Base-by-base conservation (phyloP, 2,888 invertebrate genomes). In the Dryobota labecula region DNA sequence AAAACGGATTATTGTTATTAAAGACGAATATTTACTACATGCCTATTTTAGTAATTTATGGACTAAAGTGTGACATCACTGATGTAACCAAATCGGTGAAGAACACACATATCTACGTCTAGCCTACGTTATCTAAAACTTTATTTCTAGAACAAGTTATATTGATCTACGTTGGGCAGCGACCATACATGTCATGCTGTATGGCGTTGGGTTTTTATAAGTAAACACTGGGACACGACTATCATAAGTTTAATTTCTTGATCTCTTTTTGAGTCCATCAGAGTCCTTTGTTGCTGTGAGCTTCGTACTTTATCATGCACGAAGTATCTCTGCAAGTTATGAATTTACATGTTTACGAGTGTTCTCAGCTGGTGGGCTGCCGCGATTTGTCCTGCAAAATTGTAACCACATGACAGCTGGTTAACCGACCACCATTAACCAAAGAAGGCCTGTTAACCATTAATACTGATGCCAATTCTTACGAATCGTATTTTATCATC, bases 331-430 rank as follows among this genome's bases (percentile, higher is more conserved):
- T 84, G 80, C 86, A 86, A 90, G 87, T 92, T 94, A 93, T 93
- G 93, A 90, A 94, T 94, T 93, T 92, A 90, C 93, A 94, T 94
- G 91, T 94, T 94, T 94, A 94, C 92, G 93, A 92, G 90, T 85
- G 83, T 85, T 85, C 93, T 80, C 94, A 71, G 94, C 91, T 89
- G 95, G 95, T 94, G 95, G 95, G 92, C 95, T 83, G 82, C 79
- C 78, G 91, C 92, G 92, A 94, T 95, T 94, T 94, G 94, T 94
- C 90, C 90, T 77, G 89, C 86, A 86, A 89, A 92, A 92, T 92
- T 90, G 91, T 91, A 87, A 91, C 90, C 91, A 87, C 89, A 88
- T 92, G 94, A 93, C 94, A 93, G 92, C 86, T 90, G 92, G 90
- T 92, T 92, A 92, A 91, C 90, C 88, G 90, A 90, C 88, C 90